phyloP scores from a whole-genome alignment of 2,797 vertebrate species.

The Pristis pectinata region DNA sequence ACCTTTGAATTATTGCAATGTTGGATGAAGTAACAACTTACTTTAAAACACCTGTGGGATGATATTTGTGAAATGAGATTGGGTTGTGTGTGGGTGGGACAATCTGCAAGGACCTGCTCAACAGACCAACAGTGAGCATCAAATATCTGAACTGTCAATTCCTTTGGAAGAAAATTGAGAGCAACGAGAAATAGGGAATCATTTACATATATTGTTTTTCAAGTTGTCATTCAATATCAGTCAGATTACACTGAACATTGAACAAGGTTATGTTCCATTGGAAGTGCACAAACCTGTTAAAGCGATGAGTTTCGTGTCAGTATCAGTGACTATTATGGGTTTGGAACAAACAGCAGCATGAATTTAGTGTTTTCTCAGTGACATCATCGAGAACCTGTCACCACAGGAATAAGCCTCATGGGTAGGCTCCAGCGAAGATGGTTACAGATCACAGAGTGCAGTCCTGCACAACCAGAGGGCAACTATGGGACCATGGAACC shows the following conservation, averaged over 20 bases:
- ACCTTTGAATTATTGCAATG: no score
- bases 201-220: neutral
- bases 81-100: neutral
- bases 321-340: neutral
- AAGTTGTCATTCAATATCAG: neutral
- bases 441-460: neutral
- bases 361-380: neutral
- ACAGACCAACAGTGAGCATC: neutral
- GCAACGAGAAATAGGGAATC: neutral
- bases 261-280: neutral
- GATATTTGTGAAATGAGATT: neutral
- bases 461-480: no score
- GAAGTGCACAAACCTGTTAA: neutral
- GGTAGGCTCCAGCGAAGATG: neutral
- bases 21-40: neutral
- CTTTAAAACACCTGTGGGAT: no score
- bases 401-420: neutral
- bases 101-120: neutral
- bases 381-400: neutral
- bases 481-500: no score
- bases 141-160: neutral
- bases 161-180: neutral
- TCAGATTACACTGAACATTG: neutral
- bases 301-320: neutral
- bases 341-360: neutral